Conservation (phyloP, 2,888 invertebrate genomes). For the Ennomos quercinarius region DNA sequence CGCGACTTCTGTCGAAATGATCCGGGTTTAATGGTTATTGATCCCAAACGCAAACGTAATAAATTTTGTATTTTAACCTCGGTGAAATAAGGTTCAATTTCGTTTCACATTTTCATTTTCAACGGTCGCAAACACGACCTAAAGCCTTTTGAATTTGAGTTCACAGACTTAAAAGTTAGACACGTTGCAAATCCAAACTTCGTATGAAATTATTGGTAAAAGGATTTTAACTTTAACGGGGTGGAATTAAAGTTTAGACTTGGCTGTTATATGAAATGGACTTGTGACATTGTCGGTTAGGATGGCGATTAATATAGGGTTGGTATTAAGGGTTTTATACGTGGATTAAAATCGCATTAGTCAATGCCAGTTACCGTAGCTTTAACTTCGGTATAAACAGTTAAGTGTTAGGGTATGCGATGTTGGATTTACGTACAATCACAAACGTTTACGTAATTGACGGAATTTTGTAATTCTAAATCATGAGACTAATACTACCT, state of each 20-base stretch:
- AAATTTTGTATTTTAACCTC: slow-evolving; percentile 55
- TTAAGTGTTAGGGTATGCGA: slow-evolving; percentile 83
- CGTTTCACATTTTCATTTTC: slow-evolving; percentile 28
- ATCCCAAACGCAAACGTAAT: slow-evolving; percentile 55
- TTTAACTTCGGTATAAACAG: slow-evolving; percentile 84
- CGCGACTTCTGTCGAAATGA: slow-evolving; percentile 76
- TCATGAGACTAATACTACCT: no score
- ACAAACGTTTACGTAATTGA: slow-evolving; percentile 14
- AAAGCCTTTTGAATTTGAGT: slow-evolving; percentile 74
- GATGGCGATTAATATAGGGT: slow-evolving; percentile 82
- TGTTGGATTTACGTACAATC: slow-evolving; percentile 69
- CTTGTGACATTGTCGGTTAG: slow-evolving; percentile 80
- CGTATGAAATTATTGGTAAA: slow-evolving; percentile 43
- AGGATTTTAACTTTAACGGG: slow-evolving; percentile 50
- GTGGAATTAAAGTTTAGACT: slow-evolving; percentile 58
- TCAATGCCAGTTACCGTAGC: slow-evolving; percentile 86
- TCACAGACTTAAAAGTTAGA: slow-evolving; percentile 78
- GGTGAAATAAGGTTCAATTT: slow-evolving; percentile 40
- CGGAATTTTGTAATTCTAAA: no score
- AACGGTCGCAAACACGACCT: slow-evolving; percentile 66
- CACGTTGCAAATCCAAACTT: slow-evolving; percentile 53
- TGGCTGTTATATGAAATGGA: slow-evolving; percentile 47
- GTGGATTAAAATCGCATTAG: slow-evolving; percentile 89
- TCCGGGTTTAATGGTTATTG: slow-evolving; percentile 80
- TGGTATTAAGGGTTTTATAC: slow-evolving; percentile 87